These are phyloP conservation scores for Sinocyclocheilus maitianheensis DNA, from an alignment of 2,113 vertebrate genomes.

Conservation along the genomic window DNA sequence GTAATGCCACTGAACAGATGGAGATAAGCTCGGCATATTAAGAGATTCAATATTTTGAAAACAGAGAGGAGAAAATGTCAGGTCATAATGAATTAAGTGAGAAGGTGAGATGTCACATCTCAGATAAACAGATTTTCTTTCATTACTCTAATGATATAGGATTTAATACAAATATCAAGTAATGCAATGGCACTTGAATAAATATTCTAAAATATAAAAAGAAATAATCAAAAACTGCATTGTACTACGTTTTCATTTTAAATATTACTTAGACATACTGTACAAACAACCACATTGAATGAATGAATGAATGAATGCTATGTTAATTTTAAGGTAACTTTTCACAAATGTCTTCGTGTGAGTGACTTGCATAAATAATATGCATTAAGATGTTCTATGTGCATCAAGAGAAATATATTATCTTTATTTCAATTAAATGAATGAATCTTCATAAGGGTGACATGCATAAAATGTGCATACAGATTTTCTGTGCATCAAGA, in stretches of 20 bases:
- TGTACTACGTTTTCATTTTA: not conserved
- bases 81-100: constrained; percentile 33
- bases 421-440: no score
- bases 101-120: constrained; percentile 39
- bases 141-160: not conserved
- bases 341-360: no score
- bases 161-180: not conserved
- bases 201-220: not conserved
- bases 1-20: constrained; percentile 44
- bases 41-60: constrained; percentile 17
- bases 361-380: no score
- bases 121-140: not conserved
- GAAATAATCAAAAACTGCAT: not conserved
- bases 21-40: constrained; percentile 23
- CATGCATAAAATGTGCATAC: no score
- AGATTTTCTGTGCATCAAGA: no score
- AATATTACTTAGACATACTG: no score
- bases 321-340: no score
- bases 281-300: no score
- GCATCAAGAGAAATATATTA: no score
- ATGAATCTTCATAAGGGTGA: no score
- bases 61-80: constrained; percentile 41
- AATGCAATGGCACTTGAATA: not conserved
- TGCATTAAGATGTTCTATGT: no score
- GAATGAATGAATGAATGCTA: no score